These are phyloP conservation scores for Choloepus hoffmanni DNA, from an alignment of 2,113 vertebrate genomes.

Conservation along the genomic window DNA sequence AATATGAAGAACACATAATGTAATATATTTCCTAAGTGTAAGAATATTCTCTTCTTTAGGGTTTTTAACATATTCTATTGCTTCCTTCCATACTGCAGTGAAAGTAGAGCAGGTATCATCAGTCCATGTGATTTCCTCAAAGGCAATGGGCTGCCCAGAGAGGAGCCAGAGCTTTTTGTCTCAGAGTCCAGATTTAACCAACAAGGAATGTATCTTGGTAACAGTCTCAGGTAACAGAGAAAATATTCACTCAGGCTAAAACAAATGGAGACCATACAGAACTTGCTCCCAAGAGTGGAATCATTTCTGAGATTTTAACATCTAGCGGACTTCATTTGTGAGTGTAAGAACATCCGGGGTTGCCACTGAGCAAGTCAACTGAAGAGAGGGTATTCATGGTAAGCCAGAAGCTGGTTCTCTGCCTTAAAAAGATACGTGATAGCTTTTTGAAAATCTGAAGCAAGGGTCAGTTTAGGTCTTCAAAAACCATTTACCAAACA, in stretches of 20 bases:
- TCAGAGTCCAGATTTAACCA: neutral
- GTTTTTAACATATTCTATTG: neutral
- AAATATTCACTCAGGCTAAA: neutral
- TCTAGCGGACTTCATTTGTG: neutral
- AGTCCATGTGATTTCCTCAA: neutral
- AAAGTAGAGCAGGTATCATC: neutral
- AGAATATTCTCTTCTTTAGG: neutral
- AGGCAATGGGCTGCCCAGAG: neutral
- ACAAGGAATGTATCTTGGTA: neutral
- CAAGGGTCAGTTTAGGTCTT: neutral
- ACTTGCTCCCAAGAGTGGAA: neutral
- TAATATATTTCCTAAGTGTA: neutral
- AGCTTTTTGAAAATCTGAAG: neutral
- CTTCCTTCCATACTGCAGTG: neutral
- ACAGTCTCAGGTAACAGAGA: neutral
- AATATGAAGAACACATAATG: neutral
- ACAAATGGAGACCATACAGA: neutral
- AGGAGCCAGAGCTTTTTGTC: neutral
- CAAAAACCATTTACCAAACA: neutral
- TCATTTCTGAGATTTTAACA: neutral
- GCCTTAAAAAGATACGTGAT: neutral
- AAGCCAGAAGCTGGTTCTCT: neutral
- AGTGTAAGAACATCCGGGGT: neutral
- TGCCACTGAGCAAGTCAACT: neutral
- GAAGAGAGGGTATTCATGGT: neutral